Evolutionary conservation across 2,113 vertebrate species (phyloP).

Genomic region (Arvicanthis niloticus): DNA sequence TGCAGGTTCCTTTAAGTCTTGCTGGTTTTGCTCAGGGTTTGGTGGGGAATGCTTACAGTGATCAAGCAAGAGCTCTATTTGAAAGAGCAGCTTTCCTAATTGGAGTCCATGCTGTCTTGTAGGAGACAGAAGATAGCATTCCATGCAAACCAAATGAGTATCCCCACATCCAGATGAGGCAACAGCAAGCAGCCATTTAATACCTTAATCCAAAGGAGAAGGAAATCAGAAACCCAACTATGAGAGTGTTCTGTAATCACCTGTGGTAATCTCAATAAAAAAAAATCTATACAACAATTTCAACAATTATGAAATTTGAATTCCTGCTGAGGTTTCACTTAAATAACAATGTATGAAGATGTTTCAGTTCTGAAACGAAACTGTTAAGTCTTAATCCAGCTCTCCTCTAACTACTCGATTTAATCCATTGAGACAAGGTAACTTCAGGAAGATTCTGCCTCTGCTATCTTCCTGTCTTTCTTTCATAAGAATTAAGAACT

Average conservation of each 20-base stretch:
- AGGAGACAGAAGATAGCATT: not conserved
- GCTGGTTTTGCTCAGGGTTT: not conserved
- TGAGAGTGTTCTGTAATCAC: not conserved
- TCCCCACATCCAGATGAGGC: not conserved
- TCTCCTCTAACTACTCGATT: not conserved
- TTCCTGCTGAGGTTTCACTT: not conserved
- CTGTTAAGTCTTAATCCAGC: not conserved
- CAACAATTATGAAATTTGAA: not conserved
- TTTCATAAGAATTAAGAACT: not conserved
- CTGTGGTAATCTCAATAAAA: constrained; percentile 16
- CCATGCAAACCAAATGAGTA: not conserved
- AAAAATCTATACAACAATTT: not conserved
- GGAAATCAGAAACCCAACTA: not conserved
- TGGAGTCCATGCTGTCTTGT: not conserved
- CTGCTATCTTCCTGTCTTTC: not conserved
- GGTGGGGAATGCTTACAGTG: not conserved
- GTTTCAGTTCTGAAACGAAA: not conserved
- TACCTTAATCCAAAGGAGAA: not conserved
- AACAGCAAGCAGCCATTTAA: not conserved
- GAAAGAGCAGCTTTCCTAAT: not conserved
- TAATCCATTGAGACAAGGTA: not conserved
- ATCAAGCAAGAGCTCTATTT: not conserved
- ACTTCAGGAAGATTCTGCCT: not conserved
- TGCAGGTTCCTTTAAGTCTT: not conserved
- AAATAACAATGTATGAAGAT: not conserved